A percentile compares a stretch with the other conserved stretches of the same genome.
These are phyloP conservation scores for Heliopora coerulea DNA, from an alignment of 92 coral and sea anemone species.

Conservation along the genomic window DNA sequence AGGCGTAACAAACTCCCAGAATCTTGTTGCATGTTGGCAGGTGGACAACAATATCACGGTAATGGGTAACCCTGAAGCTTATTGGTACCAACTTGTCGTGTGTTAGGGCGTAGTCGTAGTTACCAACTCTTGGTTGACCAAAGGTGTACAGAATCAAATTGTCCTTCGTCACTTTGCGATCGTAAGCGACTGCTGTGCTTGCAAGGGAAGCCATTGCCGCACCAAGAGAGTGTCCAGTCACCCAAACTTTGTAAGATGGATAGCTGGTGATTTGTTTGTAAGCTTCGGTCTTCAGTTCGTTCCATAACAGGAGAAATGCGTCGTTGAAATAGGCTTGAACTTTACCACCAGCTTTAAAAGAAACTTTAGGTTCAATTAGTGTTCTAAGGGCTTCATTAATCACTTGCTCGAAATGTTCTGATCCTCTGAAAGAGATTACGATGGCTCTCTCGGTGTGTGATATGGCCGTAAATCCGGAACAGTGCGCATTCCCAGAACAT, in stretches of 20 bases:
- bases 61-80: constrained; percentile 46
- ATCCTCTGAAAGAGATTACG: constrained; percentile 59
- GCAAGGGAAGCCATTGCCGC: constrained; percentile 49
- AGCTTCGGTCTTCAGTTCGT: constrained; percentile 25
- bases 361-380: constrained; percentile 21
- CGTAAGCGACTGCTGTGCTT: constrained; percentile 29
- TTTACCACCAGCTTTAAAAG: constrained; percentile 53
- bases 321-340: constrained; percentile 46
- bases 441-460: constrained; percentile 56
- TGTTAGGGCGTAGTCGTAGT: constrained; percentile 38
- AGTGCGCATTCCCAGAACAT: constrained; percentile 47
- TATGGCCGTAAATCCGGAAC: constrained; percentile 65
- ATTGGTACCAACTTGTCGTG: constrained; percentile 43
- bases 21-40: constrained; percentile 32
- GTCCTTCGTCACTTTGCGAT: constrained; percentile 10
- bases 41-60: constrained; percentile 41
- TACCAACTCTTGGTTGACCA: constrained; percentile 50
- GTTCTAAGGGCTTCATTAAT: constrained; percentile 7
- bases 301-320: constrained; percentile 31
- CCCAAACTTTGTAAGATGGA: constrained; percentile 46
- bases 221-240: constrained; percentile 52
- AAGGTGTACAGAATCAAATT: constrained; percentile 38
- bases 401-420: constrained; percentile 36
- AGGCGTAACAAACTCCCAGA: constrained; percentile 7
- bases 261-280: constrained; percentile 19